phyloP scores from a whole-genome alignment of 23 tunicate genomes.

The Botrylloides violaceus region DNA sequence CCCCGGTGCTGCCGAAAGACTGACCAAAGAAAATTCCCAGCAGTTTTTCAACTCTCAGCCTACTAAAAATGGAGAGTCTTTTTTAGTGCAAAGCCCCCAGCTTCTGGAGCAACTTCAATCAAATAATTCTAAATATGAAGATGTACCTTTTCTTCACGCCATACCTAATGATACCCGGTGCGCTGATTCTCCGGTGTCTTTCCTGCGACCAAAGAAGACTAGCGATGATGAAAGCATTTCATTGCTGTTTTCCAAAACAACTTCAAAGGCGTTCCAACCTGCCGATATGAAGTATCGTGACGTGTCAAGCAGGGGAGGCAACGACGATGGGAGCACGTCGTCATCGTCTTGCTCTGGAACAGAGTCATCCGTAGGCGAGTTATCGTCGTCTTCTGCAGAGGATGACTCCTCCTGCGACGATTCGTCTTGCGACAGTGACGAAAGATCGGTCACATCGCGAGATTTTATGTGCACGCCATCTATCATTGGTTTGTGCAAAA shows the following conservation, averaged over 20 bases:
- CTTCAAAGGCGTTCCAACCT: not conserved
- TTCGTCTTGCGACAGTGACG: slow-evolving; percentile 53
- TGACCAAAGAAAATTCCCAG: not conserved
- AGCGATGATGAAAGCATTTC: no score
- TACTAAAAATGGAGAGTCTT: slow-evolving; percentile 34
- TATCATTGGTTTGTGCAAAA: not conserved
- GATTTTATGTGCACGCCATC: not conserved
- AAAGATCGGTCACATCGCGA: not conserved
- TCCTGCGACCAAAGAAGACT: slow-evolving; percentile 7
- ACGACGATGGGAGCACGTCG: slow-evolving; percentile 42
- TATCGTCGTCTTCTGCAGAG: slow-evolving; percentile 10
- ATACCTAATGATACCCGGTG: slow-evolving; percentile 1
- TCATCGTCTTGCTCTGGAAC: slow-evolving; percentile 50
- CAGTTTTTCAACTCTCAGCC: slow-evolving; percentile 10
- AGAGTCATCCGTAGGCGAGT: slow-evolving; percentile 22
- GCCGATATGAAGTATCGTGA: slow-evolving; percentile 55
- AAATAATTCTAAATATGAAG: not conserved
- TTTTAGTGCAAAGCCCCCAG: slow-evolving; percentile 97
- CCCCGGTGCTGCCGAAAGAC: not conserved
- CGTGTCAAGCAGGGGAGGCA: slow-evolving; percentile 37
- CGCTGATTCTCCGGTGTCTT: slow-evolving; percentile 3
- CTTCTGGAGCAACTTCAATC: slow-evolving; percentile 39
- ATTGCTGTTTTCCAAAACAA: not conserved
- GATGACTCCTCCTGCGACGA: slow-evolving; percentile 45
- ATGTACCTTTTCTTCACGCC: not conserved